Percentiles rank a stretch among this genome's conserved stretches.
phyloP scores from a whole-genome alignment of 2,797 vertebrate genomes.

The Thunnus albacares region DNA sequence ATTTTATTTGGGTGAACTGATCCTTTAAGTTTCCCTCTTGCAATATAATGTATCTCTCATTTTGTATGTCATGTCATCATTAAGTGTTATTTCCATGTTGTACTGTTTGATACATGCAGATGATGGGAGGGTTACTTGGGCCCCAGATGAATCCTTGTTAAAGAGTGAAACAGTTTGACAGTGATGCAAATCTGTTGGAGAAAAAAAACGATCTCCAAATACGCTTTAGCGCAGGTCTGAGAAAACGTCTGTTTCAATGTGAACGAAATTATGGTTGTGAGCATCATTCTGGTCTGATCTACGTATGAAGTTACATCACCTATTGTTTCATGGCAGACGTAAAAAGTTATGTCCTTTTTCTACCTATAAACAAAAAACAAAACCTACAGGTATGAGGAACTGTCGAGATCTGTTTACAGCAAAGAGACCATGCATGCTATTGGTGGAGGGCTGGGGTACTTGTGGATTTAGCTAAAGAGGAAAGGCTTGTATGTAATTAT shows the following conservation, averaged over 20 bases:
- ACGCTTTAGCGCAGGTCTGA: constrained; percentile 14
- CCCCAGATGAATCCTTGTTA: constrained; percentile 32
- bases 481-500: constrained; percentile 83
- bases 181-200: constrained; percentile 6
- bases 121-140: constrained; percentile 40
- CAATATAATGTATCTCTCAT: constrained; percentile 25
- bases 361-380: constrained; percentile 47
- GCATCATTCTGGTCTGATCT: constrained; percentile 45
- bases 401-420: constrained; percentile 68
- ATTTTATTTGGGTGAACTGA: constrained; percentile 15
- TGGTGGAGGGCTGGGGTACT: constrained; percentile 78
- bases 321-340: constrained; percentile 48
- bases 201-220: constrained; percentile 7
- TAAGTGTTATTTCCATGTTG: constrained; percentile 39
- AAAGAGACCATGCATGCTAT: constrained; percentile 77
- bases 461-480: constrained; percentile 78
- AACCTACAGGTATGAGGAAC: constrained; percentile 54
- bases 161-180: constrained; percentile 36
- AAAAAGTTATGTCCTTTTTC: constrained; percentile 42
- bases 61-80: constrained; percentile 47
- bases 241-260: constrained; percentile 10
- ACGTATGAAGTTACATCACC: constrained; percentile 42
- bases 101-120: constrained; percentile 34
- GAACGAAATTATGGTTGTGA: constrained; percentile 25
- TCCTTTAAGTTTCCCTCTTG: constrained; percentile 25